phyloP scores from a whole-genome alignment of 2,888 invertebrate species.

The Itoplectis maculator region DNA sequence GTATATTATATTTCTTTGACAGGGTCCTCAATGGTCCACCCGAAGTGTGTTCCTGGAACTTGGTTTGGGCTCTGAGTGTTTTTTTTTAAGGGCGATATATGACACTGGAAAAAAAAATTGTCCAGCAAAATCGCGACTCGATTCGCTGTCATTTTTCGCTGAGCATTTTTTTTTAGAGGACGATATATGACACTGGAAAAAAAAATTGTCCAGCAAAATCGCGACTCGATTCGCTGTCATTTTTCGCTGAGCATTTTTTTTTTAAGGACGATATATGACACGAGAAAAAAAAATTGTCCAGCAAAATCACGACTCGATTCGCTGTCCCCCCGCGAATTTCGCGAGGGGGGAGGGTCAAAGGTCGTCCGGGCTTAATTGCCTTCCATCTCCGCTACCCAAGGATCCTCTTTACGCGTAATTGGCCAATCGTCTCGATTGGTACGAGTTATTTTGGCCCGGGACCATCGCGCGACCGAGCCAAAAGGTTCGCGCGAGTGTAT shows the following conservation, averaged over 20 bases:
- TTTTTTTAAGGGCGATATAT: not conserved
- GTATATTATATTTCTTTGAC: conserved; percentile 54
- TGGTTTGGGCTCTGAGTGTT: not conserved
- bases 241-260: too few species aligned
- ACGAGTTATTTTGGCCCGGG: conserved; percentile 70
- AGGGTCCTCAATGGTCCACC: conserved; percentile 27
- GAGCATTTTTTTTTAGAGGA: not conserved
- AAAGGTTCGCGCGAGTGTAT: conserved; percentile 68
- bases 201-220: too few species aligned
- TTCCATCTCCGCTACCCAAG: conserved; percentile 66
- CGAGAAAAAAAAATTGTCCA: conserved; percentile 34
- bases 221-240: too few species aligned
- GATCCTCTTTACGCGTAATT: conserved; percentile 70
- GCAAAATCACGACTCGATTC: conserved; percentile 67
- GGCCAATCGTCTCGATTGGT: conserved; percentile 71
- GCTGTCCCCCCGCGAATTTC: conserved; percentile 61
- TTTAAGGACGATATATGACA: not conserved
- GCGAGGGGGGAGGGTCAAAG: conserved; percentile 65
- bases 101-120: too few species aligned
- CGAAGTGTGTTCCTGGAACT: conserved; percentile 30
- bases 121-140: too few species aligned
- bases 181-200: too few species aligned
- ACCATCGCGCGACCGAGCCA: conserved; percentile 68
- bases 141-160: too few species aligned
- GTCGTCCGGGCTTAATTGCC: conserved; percentile 68